Conservation (phyloP, 2,113 vertebrate genomes). For the Pelodiscus sinensis region DNA sequence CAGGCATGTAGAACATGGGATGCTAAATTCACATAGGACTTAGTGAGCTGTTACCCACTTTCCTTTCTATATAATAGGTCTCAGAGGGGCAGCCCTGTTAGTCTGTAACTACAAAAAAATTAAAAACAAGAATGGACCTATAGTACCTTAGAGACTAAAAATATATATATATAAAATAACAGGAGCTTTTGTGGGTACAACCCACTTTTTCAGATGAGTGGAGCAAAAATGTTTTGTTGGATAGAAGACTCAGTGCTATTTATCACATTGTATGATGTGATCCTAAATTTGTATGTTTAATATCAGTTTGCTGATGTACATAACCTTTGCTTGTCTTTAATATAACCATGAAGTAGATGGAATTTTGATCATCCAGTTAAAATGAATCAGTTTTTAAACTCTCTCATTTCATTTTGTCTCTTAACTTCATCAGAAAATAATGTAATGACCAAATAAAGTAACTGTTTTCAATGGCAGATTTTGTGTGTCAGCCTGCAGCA, state of each 20-base stretch:
- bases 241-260: neutral
- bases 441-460: constrained; percentile 59
- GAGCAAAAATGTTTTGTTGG: neutral
- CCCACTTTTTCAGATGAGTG: too few relatives aligned
- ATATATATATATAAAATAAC: too few relatives aligned
- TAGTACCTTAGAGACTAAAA: too few relatives aligned
- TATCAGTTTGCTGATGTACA: constrained; percentile 49
- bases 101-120: too few relatives aligned
- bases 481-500: neutral
- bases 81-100: too few relatives aligned
- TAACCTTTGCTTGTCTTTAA: constrained; percentile 30
- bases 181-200: too few relatives aligned
- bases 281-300: constrained; percentile 33
- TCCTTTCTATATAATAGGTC: too few relatives aligned
- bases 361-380: constrained; percentile 20
- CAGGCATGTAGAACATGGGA: neutral
- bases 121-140: too few relatives aligned
- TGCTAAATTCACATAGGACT: neutral
- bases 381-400: constrained; percentile 57
- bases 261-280: neutral
- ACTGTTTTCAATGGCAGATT: constrained; percentile 21
- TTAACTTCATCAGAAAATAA: constrained; percentile 53
- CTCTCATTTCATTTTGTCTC: constrained; percentile 19
- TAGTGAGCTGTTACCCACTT: neutral
- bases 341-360: neutral